Conservation (phyloP, 2,797 vertebrate genomes). For the Gadopsis bispinosus region DNA sequence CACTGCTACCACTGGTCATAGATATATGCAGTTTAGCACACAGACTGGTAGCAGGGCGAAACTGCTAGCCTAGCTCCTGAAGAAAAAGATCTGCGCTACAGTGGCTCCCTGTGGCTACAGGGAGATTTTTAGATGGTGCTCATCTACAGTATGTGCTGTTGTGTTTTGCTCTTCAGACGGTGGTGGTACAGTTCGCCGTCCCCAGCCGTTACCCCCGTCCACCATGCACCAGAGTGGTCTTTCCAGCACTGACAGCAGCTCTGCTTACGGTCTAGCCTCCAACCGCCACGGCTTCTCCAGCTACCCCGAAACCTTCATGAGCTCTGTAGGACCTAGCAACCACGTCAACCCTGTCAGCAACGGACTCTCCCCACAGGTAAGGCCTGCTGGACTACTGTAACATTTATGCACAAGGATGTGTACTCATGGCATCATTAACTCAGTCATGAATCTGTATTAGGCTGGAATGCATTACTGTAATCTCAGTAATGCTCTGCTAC, state of each 20-base stretch:
- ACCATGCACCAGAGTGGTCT: conserved; percentile 94
- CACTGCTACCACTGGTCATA: neutral
- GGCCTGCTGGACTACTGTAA: conserved; percentile 37
- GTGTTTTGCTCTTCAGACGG: conserved; percentile 82
- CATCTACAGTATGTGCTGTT: conserved; percentile 6
- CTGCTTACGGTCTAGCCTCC: conserved; percentile 89
- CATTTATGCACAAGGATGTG: neutral
- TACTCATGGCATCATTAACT: neutral
- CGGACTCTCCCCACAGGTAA: conserved; percentile 94
- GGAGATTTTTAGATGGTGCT: neutral
- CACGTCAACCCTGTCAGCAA: conserved; percentile 95
- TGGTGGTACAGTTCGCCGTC: conserved; percentile 91
- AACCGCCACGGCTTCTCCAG: conserved; percentile 93
- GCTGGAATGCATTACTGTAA: neutral
- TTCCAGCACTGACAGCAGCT: conserved; percentile 82
- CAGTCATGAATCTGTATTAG: neutral
- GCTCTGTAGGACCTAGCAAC: conserved; percentile 88
- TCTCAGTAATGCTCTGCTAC: neutral
- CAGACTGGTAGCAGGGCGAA: neutral
- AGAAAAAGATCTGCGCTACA: neutral
- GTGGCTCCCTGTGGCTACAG: neutral
- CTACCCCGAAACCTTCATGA: conserved; percentile 97
- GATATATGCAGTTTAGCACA: neutral
- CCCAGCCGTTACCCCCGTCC: conserved; percentile 94
- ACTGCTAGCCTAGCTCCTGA: neutral